Evolutionary conservation across 1,140 invertebrate genomes (phyloP).

Genomic region (Coboldia fuscipes): DNA sequence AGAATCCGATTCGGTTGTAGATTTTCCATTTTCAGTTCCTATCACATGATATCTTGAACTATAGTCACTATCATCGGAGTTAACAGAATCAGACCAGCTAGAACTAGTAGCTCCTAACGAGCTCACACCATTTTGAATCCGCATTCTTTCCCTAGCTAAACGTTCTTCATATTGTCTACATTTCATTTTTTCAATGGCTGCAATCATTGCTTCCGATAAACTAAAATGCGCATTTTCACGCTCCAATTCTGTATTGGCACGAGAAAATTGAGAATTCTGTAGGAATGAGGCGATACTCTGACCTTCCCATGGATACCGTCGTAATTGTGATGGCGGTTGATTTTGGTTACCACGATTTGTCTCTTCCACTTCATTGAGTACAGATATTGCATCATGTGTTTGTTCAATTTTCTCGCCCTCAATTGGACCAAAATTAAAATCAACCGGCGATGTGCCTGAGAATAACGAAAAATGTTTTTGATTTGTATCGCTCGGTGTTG

Average conservation of each 20-base stretch:
- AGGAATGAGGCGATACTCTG: slow-evolving; percentile 56
- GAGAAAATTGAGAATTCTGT: slow-evolving; percentile 44
- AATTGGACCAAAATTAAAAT: slow-evolving; percentile 13
- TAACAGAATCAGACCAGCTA: no score
- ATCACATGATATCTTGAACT: no score
- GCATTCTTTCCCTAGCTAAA: no score
- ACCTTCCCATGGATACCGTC: slow-evolving; percentile 33
- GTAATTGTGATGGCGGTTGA: slow-evolving; percentile 21
- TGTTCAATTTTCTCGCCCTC: slow-evolving; percentile 30
- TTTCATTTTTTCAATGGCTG: slow-evolving; percentile 54
- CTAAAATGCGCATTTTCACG: slow-evolving; percentile 74
- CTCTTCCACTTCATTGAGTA: slow-evolving; percentile 38
- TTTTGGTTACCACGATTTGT: slow-evolving; percentile 27
- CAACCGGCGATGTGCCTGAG: slow-evolving; percentile 9
- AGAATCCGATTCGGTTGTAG: no score
- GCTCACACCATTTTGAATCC: no score
- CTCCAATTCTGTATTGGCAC: slow-evolving; percentile 54
- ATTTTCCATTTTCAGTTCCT: no score
- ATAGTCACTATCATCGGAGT: no score
- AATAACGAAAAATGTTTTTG: neutral
- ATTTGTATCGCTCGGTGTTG: neutral
- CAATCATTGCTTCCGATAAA: slow-evolving; percentile 65
- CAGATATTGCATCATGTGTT: slow-evolving; percentile 28
- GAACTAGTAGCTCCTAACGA: no score
- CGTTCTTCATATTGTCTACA: slow-evolving; percentile 15